Conservation (phyloP, 2,797 vertebrate species). For the Bucorvus abyssinicus region DNA sequence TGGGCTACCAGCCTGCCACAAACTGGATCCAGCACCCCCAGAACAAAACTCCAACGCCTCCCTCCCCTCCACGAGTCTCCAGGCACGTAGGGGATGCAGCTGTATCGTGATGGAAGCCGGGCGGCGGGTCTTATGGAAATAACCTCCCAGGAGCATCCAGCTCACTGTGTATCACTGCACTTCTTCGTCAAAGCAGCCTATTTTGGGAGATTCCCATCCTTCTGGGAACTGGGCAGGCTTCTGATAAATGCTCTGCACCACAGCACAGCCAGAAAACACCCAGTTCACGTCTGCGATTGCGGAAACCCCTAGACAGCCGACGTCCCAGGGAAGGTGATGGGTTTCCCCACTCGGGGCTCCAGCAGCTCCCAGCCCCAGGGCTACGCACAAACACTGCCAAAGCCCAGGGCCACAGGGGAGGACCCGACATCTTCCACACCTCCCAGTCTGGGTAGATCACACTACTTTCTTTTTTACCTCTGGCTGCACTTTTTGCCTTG, state of each 20-base stretch:
- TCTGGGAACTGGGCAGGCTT: conserved; percentile 24
- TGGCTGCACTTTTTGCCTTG: neutral
- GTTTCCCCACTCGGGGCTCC: neutral
- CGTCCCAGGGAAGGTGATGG: rapidly evolving
- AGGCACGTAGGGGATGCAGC: neutral
- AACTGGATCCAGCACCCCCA: neutral
- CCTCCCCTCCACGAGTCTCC: neutral
- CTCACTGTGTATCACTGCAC: neutral
- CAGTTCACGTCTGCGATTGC: rapidly evolving
- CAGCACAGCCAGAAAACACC: neutral
- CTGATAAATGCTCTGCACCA: neutral
- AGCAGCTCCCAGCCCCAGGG: neutral
- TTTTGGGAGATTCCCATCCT: conserved; percentile 16
- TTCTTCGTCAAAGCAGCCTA: neutral
- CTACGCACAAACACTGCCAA: neutral
- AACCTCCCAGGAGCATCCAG: neutral
- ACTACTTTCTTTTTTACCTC: neutral
- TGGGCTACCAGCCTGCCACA: neutral
- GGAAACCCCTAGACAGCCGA: rapidly evolving
- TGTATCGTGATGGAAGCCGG: rapidly evolving
- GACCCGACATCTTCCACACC: rapidly evolving
- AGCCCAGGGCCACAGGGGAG: neutral
- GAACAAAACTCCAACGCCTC: neutral
- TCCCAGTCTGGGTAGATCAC: neutral
- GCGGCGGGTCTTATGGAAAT: neutral